Evolutionary conservation across 2,888 invertebrate species (phyloP).

Genomic region (Erebia aethiops): DNA sequence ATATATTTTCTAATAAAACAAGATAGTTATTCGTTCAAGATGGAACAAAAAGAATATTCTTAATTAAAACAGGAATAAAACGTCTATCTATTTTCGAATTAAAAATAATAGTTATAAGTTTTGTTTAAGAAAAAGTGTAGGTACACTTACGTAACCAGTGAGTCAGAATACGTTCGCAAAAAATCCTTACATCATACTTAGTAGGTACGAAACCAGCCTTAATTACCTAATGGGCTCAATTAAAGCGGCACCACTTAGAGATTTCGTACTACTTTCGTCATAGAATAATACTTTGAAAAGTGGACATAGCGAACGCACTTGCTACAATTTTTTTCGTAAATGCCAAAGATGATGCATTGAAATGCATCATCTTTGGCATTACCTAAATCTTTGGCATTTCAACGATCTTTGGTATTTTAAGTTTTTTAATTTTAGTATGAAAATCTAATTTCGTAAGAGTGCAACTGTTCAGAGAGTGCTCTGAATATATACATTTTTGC

Average conservation of each 20-base stretch:
- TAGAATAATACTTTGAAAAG: background rate
- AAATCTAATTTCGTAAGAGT: background rate
- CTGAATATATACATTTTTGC: no score
- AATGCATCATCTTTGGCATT: no score
- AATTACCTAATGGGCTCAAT: conserved; percentile 43
- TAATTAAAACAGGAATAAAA: conserved; percentile 14
- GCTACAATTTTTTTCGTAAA: background rate
- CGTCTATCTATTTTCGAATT: conserved; percentile 2
- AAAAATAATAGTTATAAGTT: background rate
- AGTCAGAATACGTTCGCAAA: conserved; percentile 17
- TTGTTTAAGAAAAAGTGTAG: background rate
- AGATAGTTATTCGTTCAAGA: no score
- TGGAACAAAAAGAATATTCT: background rate
- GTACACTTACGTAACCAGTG: conserved; percentile 1
- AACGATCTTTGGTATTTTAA: background rate
- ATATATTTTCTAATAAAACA: no score
- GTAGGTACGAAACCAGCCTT: conserved; percentile 29
- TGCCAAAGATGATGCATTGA: no score
- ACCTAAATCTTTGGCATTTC: background rate
- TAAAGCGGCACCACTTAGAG: conserved; percentile 41
- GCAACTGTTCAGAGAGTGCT: background rate
- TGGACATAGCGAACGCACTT: no score
- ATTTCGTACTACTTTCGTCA: conserved; percentile 24
- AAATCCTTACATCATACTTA: conserved; percentile 29
- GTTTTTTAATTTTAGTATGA: background rate